Base-by-base conservation (phyloP, 2,888 invertebrate genomes). In the Ligdia adustata region DNA sequence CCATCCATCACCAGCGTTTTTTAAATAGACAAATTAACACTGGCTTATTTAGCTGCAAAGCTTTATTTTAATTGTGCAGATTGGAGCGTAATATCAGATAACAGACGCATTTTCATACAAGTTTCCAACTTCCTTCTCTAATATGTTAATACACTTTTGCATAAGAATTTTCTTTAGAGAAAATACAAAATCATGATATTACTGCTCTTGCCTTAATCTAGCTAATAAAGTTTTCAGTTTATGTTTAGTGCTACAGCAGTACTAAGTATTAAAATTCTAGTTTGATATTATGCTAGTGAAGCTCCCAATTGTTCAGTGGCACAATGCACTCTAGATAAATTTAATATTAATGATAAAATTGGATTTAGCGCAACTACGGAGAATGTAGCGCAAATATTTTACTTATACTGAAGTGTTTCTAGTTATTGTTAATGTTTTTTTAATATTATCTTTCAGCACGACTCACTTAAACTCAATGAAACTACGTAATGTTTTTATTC, bases 181-280 rank as follows among this genome's bases (percentile, higher is more conserved):
- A 33, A 12, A 24, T 18, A 27, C 4, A 26, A n/a, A 32, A 27
- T 39, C 33, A 9, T 18, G 28, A 40, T 34, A 22, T 12, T 22
- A 34, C 33, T n/a, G 28, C 22, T 18, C 31, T 41, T 15, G 35
- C 26, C 20, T 26, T 49, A 48, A 46, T 46, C 46, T 51, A 15
- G 18, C 11, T 46, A 44, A 49, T 54, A 54, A 54, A 52, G 40
- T 46, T 41, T 43, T 43, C 16, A 38, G 51, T 48, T 43, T 35
- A 47, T 41, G 35, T 41, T 42, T 41, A 46, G 39, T 26, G 39
- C 26, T 32, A 18, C 9, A 20, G 11, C 16, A 27, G 14, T 16
- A 28, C 40, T 22, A 22, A 22, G 7, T 40, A 46, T 40, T 51
- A 45, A 51, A 42, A 48, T 38, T 44, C 5, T 38, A 47, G 35